Evolutionary conservation across 1,140 invertebrate species (phyloP), one percentile per base, ranked within the genome.

Genomic region (Drosophila nasuta): DNA sequence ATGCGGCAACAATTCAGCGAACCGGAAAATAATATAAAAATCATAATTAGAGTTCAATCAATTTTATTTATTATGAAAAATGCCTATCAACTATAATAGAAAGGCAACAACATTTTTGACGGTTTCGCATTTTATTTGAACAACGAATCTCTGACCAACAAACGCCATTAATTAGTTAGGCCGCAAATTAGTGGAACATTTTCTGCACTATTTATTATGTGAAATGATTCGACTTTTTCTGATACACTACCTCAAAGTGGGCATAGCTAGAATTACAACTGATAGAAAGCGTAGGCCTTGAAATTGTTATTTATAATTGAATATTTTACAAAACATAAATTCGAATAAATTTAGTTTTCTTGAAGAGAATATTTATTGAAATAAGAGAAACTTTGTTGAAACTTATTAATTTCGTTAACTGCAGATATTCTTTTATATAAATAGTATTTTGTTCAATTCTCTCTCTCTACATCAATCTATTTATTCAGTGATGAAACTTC

Each of bases 131-230:
- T 49, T 25, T 38, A 56, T 64, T 48, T 74, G 63, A 38, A 58
- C 15, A 15, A 15, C 15, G 15, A 15, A 15, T 15, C 17, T 51
- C 41, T 48, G 57, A n/a, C 49, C 13, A 70, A 60, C 65, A 75
- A 68, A 66, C 59, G 66, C 81, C 81, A 88, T 88, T 88, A 88
- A 88, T 88, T 88, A 89, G 85, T 78, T 79, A 62, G 51, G 62
- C 85, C 85, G 86, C 85, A 88, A 88, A 88, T 88, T 88, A 85
- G 85, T 88, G 75, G 81, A 88, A 81, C 77, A 75, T 72, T 76
- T 66, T 56, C 43, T 66, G 46, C 54, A 63, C 17, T 41, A 69
- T 68, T 65, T 56, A 48, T 60, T 43, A 69, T 45, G 54, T 30
- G 41, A 64, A 58, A 79, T 8, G 43, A 41, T 43, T 45, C 45